phyloP scores from a whole-genome alignment of 2,113 vertebrate species.

The Xenus cinereus region DNA sequence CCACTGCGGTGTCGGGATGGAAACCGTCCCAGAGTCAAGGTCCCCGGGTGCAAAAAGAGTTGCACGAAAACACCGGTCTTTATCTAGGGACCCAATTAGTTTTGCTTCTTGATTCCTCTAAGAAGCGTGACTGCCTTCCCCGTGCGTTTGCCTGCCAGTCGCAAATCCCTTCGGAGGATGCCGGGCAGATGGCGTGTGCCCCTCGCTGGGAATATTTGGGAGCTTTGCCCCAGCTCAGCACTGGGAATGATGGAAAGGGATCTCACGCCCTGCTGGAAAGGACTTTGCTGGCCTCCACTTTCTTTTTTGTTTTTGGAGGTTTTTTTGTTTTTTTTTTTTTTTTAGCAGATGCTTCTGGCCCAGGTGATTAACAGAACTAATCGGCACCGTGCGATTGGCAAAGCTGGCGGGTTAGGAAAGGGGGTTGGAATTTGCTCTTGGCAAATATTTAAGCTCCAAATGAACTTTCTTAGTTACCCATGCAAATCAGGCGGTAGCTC shows the following conservation, averaged over 20 bases:
- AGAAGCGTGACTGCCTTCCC: neutral
- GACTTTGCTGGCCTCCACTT: neutral
- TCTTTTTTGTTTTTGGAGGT: no score
- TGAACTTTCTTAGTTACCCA: neutral
- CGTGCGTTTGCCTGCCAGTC: neutral
- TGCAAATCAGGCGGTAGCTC: neutral
- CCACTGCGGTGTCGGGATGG: neutral
- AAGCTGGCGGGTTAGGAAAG: neutral
- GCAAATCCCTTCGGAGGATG: neutral
- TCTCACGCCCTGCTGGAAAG: neutral
- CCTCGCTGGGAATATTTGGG: neutral
- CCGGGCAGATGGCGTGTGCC: neutral
- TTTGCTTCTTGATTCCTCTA: neutral
- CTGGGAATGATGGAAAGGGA: neutral
- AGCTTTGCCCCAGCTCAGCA: neutral
- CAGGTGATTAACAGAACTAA: neutral
- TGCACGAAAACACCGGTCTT: neutral
- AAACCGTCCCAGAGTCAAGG: neutral
- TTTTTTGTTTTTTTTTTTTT: neutral
- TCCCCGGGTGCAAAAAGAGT: neutral
- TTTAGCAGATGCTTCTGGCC: neutral
- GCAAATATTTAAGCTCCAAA: conserved; percentile 7
- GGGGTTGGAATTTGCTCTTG: neutral
- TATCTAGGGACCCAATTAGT: neutral
- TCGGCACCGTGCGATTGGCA: neutral